phyloP scores from a whole-genome alignment of 2,113 vertebrate species.

The Rutilus rutilus region DNA sequence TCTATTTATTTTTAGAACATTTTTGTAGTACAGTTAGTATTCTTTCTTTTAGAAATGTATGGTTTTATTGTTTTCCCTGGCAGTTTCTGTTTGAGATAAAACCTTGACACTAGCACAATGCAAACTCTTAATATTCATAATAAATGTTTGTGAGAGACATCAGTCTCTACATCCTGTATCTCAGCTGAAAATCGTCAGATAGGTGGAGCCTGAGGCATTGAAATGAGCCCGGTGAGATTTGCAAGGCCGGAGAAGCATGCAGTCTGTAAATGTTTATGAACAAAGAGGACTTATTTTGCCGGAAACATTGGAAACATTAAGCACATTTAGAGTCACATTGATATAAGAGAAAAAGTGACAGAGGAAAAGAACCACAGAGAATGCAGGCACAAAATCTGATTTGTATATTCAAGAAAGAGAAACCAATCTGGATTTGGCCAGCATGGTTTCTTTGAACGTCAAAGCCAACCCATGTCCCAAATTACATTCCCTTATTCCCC shows the following conservation, averaged over 20 bases:
- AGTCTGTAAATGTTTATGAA: not conserved
- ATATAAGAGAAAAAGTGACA: conserved; percentile 13
- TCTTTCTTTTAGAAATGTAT: too few relatives aligned
- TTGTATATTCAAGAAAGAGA: not conserved
- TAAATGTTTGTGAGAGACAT: not conserved
- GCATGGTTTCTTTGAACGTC: not conserved
- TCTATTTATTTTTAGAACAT: not conserved
- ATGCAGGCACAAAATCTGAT: not conserved
- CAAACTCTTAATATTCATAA: not conserved
- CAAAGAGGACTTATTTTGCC: not conserved
- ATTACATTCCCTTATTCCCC: not conserved
- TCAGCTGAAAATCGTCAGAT: not conserved
- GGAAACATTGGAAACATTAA: not conserved
- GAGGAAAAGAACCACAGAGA: not conserved
- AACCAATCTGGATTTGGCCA: conserved; percentile 15
- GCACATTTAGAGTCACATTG: not conserved
- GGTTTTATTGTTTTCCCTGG: not conserved
- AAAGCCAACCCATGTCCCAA: conserved; percentile 2
- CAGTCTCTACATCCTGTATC: conserved; percentile 5
- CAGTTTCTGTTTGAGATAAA: not conserved
- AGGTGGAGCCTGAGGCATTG: not conserved
- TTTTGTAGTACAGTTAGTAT: not conserved
- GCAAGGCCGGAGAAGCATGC: not conserved
- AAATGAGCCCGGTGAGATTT: not conserved
- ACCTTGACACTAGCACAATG: not conserved